Evolutionary conservation across 2,888 invertebrate genomes (phyloP), one percentile per base, ranked within the genome.

Genomic region (Acleris emargana): DNA sequence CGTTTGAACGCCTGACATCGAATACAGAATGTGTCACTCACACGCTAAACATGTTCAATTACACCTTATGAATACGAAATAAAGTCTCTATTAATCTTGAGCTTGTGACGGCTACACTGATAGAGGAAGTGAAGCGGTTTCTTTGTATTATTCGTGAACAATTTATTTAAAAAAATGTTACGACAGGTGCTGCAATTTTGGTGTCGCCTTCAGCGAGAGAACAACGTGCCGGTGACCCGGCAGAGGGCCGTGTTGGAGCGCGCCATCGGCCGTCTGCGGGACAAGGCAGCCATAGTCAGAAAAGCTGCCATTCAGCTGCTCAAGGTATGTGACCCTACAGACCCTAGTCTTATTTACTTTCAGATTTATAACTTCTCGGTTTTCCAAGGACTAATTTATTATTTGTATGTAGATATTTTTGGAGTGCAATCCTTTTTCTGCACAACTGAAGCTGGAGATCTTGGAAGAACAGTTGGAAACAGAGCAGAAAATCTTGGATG

Each of bases 391-490:
- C 32, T 7, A 32, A 43, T 43, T n/a, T 17, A n/a, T 45, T 45
- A n/a, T 45, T 17, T 45, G n/a, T 6, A 17, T 45, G n/a, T 45
- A 94, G 88, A 93, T 95, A 17, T 95, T 98, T 82, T 88, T 99
- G 49, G 95, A 97, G 82, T 94, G 95, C 71, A 99, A 99, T 90
- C 96, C 97, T 5, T 99, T 95, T 85, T 95, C 96, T n/a, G 95
- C 95, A 0, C 95, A 95, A 89, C 93, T 96, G 74, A 92, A 90
- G 74, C 79, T 89, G 17, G 90, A 93, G 76, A 84, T 94, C 67
- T 86, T 96, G 45, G 91, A 94, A 74, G 90, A 93, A 61, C 94
- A 95, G 74, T 87, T 95, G 55, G 88, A 93, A 68, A 88, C 89
- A 11, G 95, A 95, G 73, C 91, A 89, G 70, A 93, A 93, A 60